These are phyloP conservation scores for rat (Rattus norvegicus) DNA, from an alignment of 2,113 vertebrate genomes.

Conservation along the genomic window DNA sequence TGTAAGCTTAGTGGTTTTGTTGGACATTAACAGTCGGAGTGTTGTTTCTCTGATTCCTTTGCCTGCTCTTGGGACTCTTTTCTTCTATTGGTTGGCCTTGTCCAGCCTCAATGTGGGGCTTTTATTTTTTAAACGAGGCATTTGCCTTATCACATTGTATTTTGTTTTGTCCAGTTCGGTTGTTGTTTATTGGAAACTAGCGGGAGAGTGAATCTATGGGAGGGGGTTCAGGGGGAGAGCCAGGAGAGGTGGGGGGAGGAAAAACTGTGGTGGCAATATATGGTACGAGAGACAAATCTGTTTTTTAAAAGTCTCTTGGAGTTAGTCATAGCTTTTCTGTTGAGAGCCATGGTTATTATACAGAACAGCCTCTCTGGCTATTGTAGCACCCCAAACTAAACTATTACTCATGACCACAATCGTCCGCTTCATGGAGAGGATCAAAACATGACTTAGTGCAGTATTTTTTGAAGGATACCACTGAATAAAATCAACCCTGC, in stretches of 20 bases:
- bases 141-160: background rate
- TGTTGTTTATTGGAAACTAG: background rate
- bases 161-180: background rate
- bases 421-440: background rate
- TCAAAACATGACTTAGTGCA: background rate
- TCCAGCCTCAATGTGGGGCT: background rate
- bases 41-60: background rate
- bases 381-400: background rate
- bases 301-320: background rate
- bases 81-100: background rate
- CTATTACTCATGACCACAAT: background rate
- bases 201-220: background rate
- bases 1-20: background rate
- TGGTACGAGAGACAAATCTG: background rate
- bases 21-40: background rate
- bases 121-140: too few species aligned
- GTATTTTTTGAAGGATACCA: background rate
- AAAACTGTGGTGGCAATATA: background rate
- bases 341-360: background rate
- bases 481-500: background rate
- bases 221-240: too few species aligned
- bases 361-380: rapidly evolving
- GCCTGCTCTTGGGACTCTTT: background rate
- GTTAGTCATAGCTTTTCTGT: background rate
- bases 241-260: too few species aligned